These are phyloP conservation scores for Rhabdomys dilectus DNA, from an alignment of 2,113 vertebrate genomes.

Conservation along the genomic window DNA sequence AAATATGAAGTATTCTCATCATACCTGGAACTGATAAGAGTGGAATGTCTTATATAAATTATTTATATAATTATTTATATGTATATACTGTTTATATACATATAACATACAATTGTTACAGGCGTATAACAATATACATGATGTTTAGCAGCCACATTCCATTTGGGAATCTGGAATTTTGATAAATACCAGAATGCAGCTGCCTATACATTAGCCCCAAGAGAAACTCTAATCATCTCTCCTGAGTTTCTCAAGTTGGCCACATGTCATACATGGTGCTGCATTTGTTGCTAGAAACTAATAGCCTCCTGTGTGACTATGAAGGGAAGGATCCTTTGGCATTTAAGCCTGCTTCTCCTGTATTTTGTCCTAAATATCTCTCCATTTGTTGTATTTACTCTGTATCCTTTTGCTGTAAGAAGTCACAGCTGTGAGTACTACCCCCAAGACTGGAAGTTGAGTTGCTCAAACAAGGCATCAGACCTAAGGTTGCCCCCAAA, in stretches of 20 bases:
- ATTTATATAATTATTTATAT: not conserved
- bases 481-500: not conserved
- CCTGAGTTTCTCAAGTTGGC: not conserved
- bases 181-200: not conserved
- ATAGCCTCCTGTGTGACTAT: not conserved
- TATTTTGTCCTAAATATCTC: not conserved
- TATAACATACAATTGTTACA: too few relatives aligned
- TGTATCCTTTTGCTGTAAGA: not conserved
- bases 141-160: not conserved
- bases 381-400: not conserved
- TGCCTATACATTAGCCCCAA: not conserved
- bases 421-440: not conserved
- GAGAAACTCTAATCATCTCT: not conserved
- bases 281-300: not conserved
- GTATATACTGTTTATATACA: too few relatives aligned
- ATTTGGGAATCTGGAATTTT: not conserved
- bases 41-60: not conserved
- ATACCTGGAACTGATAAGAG: not conserved
- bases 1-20: not conserved
- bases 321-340: not conserved
- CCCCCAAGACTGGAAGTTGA: not conserved
- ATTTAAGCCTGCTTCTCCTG: not conserved
- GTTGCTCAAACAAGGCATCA: not conserved
- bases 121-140: not conserved
- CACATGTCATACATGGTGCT: too few relatives aligned